These are phyloP conservation scores for Creontiades dilutus DNA, from an alignment of 2,888 invertebrate species.

Conservation along the genomic window DNA sequence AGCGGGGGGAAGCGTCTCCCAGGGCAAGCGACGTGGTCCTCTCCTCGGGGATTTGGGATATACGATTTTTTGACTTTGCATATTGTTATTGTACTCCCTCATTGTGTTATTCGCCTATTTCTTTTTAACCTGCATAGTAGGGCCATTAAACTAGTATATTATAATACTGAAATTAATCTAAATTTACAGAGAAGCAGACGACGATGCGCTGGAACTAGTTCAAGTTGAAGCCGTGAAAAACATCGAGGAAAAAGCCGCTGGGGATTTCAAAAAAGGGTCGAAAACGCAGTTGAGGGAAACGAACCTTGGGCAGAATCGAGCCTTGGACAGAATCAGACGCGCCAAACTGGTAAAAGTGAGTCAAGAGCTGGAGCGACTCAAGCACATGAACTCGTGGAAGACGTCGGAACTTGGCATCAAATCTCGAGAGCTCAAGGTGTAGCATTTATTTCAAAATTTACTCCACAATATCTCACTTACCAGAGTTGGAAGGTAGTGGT, in stretches of 20 bases:
- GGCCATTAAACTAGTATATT: too few species aligned
- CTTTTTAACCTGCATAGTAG: too few species aligned
- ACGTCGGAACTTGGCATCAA: constrained; percentile 34
- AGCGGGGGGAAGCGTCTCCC: too few species aligned
- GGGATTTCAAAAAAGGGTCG: not conserved
- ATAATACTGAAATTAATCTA: too few species aligned
- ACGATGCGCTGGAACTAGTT: not conserved
- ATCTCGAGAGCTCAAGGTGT: constrained; percentile 48
- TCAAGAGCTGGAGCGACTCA: constrained; percentile 46
- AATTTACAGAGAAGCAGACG: not conserved
- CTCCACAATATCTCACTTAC: too few species aligned
- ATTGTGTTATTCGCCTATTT: too few species aligned
- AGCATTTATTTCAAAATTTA: too few species aligned
- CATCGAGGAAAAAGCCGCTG: not conserved
- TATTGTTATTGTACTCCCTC: too few species aligned
- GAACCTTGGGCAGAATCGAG: not conserved
- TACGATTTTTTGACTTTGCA: too few species aligned
- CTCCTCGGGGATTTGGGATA: too few species aligned
- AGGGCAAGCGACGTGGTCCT: too few species aligned
- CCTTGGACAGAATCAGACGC: not conserved
- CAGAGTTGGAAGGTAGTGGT: too few species aligned
- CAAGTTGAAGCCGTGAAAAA: not conserved
- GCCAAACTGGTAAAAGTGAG: constrained; percentile 38
- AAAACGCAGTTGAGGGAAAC: not conserved
- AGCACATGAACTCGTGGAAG: constrained; percentile 54